Evolutionary conservation across 2,888 invertebrate genomes (phyloP).

Genomic region (Caenorhabditis angaria): DNA sequence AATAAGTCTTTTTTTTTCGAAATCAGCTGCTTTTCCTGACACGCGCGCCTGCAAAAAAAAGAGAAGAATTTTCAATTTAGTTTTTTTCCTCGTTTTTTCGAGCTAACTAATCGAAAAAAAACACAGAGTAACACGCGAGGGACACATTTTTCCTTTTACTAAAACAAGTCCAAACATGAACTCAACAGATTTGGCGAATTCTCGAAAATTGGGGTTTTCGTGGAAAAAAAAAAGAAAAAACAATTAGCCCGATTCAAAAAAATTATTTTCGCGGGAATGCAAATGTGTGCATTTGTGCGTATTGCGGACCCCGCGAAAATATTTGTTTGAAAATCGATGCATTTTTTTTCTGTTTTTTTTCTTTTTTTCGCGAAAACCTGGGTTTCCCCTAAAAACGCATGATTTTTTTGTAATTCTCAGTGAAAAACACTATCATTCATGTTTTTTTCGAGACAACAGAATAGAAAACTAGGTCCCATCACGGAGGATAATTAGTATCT

Average conservation of each 20-base stretch:
- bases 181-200: too few species aligned
- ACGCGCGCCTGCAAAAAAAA: too few species aligned
- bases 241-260: not conserved
- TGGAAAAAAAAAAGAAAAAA: not conserved
- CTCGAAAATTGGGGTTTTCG: too few species aligned
- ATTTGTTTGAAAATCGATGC: not conserved
- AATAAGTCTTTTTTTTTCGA: not conserved
- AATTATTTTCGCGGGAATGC: not conserved
- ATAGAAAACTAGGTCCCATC: not conserved
- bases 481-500: conserved; percentile 4
- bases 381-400: not conserved
- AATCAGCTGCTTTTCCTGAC: not conserved
- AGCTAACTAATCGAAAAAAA: not conserved
- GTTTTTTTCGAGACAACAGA: too few species aligned
- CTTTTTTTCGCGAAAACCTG: not conserved
- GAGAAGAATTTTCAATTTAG: not conserved
- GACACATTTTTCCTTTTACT: too few species aligned
- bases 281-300: not conserved
- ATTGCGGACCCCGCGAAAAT: not conserved
- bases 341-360: not conserved
- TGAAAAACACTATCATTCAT: not conserved
- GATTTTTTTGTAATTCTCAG: too few species aligned
- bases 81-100: not conserved
- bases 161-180: too few species aligned
- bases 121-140: not conserved